These are phyloP conservation scores for Atrina japonica DNA, from an alignment of 2,888 invertebrate species.

Conservation along the genomic window DNA sequence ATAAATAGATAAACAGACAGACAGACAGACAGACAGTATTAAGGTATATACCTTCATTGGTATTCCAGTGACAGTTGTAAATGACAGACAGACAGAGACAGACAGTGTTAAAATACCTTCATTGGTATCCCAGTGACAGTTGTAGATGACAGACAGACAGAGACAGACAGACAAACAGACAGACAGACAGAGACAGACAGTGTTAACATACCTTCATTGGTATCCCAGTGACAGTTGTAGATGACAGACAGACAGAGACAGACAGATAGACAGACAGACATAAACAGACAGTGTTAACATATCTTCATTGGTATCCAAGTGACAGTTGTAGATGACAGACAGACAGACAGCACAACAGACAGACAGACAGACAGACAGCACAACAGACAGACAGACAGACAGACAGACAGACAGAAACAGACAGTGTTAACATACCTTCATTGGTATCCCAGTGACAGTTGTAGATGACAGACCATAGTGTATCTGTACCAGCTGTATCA, in stretches of 20 bases:
- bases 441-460: conserved; percentile 97
- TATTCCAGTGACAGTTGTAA: conserved; percentile 97
- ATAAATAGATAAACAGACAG: too few species aligned
- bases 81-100: too few species aligned
- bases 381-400: background rate
- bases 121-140: too few species aligned
- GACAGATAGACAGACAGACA: background rate
- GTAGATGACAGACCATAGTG: conserved; percentile 97
- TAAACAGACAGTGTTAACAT: conserved; percentile 70
- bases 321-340: too few species aligned
- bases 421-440: conserved; percentile 87
- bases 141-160: conserved; percentile 86
- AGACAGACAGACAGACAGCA: background rate
- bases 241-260: too few species aligned
- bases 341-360: background rate
- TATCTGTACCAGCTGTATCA: conserved; percentile 81
- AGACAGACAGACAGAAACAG: background rate
- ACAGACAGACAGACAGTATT: conserved; percentile 4
- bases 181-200: background rate
- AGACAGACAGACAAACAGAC: background rate
- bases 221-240: conserved; percentile 97
- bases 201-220: conserved; percentile 94
- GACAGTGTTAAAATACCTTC: conserved; percentile 86
- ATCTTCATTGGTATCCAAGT: conserved; percentile 99
- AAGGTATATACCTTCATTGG: conserved; percentile 94